Conservation (phyloP, 2,797 vertebrate genomes). For the Parauchenoglanis punctatus region DNA sequence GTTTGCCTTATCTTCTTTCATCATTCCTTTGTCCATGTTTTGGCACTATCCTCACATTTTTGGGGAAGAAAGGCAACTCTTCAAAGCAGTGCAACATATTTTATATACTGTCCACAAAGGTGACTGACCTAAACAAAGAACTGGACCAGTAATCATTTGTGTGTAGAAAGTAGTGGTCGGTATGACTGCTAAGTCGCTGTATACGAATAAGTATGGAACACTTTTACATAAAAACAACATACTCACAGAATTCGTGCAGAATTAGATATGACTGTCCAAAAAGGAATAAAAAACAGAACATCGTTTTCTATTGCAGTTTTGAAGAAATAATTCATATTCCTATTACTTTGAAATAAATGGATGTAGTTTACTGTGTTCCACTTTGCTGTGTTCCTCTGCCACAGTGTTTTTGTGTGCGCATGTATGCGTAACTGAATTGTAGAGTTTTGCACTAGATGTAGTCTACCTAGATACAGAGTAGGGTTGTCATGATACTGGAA, state of each 20-base stretch:
- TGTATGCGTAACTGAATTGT: no score
- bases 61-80: slow-evolving; percentile 12
- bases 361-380: no score
- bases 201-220: neutral
- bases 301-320: no score
- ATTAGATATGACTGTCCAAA: neutral
- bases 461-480: no score
- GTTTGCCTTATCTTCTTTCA: slow-evolving; percentile 54
- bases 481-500: no score
- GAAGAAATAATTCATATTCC: no score
- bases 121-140: neutral
- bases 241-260: neutral
- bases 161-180: neutral
- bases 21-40: slow-evolving; percentile 44
- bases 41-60: slow-evolving; percentile 34
- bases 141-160: neutral
- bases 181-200: neutral
- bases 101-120: slow-evolving; percentile 5
- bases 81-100: slow-evolving; percentile 31
- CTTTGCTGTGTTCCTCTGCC: no score
- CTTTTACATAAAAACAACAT: no score
- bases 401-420: no score
- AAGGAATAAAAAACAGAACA: no score
- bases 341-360: no score
- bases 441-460: no score